Evolutionary conservation across 2,113 vertebrate species (phyloP).

Genomic region (Neopipo cinnamomea): DNA sequence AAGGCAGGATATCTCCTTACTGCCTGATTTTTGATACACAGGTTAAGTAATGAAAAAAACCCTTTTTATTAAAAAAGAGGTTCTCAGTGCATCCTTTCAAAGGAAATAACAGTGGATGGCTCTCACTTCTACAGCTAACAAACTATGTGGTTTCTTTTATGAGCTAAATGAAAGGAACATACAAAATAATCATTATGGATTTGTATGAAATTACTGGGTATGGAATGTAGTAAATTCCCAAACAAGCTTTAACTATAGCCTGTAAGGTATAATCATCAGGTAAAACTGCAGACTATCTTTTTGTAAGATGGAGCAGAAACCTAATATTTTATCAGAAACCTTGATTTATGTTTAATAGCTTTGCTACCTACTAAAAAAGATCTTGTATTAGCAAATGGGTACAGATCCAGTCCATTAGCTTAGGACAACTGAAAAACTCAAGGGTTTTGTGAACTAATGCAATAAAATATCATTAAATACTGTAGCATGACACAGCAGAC

Average conservation of each 20-base stretch:
- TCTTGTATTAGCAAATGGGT: constrained; percentile 77
- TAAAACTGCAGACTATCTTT: constrained; percentile 7
- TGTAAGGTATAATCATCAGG: neutral
- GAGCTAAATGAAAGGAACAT: constrained; percentile 56
- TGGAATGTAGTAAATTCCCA: constrained; percentile 60
- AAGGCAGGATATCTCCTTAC: neutral
- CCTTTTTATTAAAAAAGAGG: neutral
- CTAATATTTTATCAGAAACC: constrained; percentile 62
- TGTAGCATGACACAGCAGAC: constrained; percentile 74
- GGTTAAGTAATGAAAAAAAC: neutral
- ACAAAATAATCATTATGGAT: constrained; percentile 60
- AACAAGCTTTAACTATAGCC: constrained; percentile 31
- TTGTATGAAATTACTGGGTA: constrained; percentile 58
- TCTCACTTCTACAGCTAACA: neutral
- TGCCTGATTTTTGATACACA: neutral
- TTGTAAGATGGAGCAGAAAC: constrained; percentile 47
- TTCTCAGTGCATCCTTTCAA: neutral
- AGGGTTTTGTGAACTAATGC: constrained; percentile 75
- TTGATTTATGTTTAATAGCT: constrained; percentile 69
- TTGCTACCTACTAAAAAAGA: constrained; percentile 69
- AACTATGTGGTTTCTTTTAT: constrained; percentile 58
- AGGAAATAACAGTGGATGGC: neutral
- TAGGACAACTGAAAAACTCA: constrained; percentile 72
- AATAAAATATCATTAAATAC: constrained; percentile 80
- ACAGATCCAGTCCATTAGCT: constrained; percentile 79